phyloP scores from a whole-genome alignment of 2,888 invertebrate genomes.

The Schizotus pectinicornis region DNA sequence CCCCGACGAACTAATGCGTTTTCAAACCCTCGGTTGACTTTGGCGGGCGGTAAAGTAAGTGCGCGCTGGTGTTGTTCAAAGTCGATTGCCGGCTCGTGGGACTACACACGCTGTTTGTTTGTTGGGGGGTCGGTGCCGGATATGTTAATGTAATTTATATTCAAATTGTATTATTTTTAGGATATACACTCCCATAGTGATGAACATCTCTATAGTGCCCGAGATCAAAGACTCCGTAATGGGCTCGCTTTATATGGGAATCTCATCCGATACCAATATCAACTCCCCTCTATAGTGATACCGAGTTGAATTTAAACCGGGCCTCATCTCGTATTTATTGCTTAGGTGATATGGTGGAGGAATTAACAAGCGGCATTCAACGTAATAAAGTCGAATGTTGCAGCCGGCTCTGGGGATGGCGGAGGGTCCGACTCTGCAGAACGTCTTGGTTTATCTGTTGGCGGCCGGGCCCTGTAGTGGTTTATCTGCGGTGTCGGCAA shows the following conservation, averaged over 20 bases:
- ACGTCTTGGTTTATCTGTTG: conserved; percentile 21
- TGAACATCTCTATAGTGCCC: conserved; percentile 19
- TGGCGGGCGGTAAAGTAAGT: too few species aligned
- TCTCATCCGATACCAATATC: conserved; percentile 13
- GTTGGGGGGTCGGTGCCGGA: conserved; percentile 5
- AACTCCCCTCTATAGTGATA: too few species aligned
- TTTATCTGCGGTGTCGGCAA: conserved; percentile 19
- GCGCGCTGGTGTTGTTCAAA: neutral
- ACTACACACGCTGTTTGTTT: conserved; percentile 5
- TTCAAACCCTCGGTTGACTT: too few species aligned
- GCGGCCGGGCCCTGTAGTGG: conserved; percentile 18
- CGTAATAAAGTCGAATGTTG: too few species aligned
- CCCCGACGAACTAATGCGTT: too few species aligned
- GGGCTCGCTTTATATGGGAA: conserved; percentile 17
- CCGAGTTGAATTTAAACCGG: too few species aligned
- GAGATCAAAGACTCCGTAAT: conserved; percentile 27
- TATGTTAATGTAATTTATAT: conserved; percentile 28
- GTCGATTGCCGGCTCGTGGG: conserved; percentile 9
- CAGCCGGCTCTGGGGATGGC: too few species aligned
- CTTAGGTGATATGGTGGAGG: too few species aligned
- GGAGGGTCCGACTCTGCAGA: neutral
- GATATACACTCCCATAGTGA: conserved; percentile 10
- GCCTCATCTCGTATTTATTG: too few species aligned
- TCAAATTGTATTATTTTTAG: conserved; percentile 25
- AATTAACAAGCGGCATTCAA: too few species aligned